A percentile compares a stretch with the other conserved stretches of the same genome.
phyloP scores from a whole-genome alignment of 2,113 vertebrate genomes.

The Hyperopisus bebe region DNA sequence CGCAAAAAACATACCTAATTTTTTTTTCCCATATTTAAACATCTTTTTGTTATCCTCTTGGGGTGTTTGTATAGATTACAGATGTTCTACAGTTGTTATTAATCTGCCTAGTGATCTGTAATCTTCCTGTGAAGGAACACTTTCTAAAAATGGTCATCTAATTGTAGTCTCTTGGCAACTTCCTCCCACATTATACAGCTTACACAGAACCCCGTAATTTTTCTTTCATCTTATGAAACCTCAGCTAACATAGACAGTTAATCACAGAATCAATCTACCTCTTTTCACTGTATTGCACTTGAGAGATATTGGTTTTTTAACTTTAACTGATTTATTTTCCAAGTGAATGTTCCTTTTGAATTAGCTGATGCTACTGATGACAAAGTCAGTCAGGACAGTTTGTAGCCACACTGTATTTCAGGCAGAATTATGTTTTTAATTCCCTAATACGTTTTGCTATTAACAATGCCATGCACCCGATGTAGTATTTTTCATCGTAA shows the following conservation, averaged over 20 bases:
- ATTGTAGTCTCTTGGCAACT: constrained; percentile 11
- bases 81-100: not conserved
- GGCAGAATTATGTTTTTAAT: not conserved
- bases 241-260: not conserved
- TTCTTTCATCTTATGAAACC: constrained; percentile 7
- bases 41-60: not conserved
- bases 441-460: not conserved
- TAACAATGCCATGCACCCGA: not conserved
- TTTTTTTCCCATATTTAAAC: not conserved
- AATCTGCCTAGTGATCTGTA: constrained; percentile 12
- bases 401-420: not conserved
- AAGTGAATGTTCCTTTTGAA: not conserved
- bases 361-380: not conserved
- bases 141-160: constrained; percentile 16
- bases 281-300: not conserved
- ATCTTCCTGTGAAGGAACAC: constrained; percentile 15
- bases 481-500: not conserved
- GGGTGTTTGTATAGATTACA: not conserved
- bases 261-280: not conserved
- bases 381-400: not conserved
- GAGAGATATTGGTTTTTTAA: not conserved
- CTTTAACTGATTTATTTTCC: not conserved
- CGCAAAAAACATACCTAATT: not conserved
- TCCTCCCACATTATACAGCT: constrained; percentile 14
- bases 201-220: constrained; percentile 7